phyloP scores from a whole-genome alignment of 2,113 vertebrate genomes.

The mouse (Mus musculus) region GRCm39 chr8:50067501-50068000 shows the following conservation, averaged over 20 bases:
- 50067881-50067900: not conserved
- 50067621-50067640: too few species aligned
- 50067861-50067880: not conserved
- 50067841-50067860: not conserved
- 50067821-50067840: not conserved
- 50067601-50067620: too few species aligned
- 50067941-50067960: slow-evolving; percentile 49
- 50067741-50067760: not conserved
- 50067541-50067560: too few species aligned
- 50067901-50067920: not conserved
- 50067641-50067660: too few species aligned
- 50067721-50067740: not conserved
- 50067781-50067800: not conserved
- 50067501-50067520: too few species aligned
- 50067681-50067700: too few species aligned
- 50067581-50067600: too few species aligned
- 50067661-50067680: too few species aligned
- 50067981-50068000: not conserved
- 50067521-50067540: too few species aligned
- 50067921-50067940: slow-evolving; percentile 14
- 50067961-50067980: slow-evolving; percentile 2
- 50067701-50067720: not conserved
- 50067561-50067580: too few species aligned
- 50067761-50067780: not conserved
- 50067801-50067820: not conserved